Conservation (phyloP, 2,797 vertebrate genomes). For the Lithobates sylvaticus region DNA sequence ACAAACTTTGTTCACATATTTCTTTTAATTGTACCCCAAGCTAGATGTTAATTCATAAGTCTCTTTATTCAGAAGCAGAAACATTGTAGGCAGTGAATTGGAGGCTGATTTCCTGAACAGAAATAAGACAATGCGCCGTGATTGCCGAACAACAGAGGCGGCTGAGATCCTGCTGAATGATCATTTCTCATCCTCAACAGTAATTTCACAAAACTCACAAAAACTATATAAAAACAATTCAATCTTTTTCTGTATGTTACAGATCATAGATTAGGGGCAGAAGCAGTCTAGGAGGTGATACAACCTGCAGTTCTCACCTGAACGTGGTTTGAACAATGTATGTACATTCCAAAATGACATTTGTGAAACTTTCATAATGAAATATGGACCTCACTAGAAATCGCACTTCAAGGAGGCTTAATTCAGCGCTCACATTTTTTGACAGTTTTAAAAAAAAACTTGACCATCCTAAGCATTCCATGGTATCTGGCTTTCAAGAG, state of each 20-base stretch:
- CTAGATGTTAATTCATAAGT: constrained; percentile 31
- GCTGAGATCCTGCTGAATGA: constrained; percentile 43
- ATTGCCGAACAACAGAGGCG: constrained; percentile 38
- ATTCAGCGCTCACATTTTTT: too few species aligned
- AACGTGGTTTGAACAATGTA: background rate
- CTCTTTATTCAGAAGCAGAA: constrained; percentile 33
- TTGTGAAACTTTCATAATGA: too few species aligned
- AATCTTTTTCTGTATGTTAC: background rate
- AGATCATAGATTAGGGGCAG: background rate
- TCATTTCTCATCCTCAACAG: constrained; percentile 40
- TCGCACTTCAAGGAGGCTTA: too few species aligned
- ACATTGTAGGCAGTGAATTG: constrained; percentile 49
- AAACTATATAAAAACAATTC: constrained; percentile 18
- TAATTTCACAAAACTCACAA: constrained; percentile 5
- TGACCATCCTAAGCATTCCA: too few species aligned
- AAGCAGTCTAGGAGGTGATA: background rate
- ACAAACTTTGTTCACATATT: constrained; percentile 6
- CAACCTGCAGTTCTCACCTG: background rate
- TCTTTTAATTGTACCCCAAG: constrained; percentile 40
- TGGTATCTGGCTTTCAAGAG: too few species aligned
- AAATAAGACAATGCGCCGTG: constrained; percentile 41
- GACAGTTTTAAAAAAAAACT: too few species aligned
- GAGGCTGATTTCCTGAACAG: constrained; percentile 46
- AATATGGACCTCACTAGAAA: too few species aligned
- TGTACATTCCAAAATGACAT: too few species aligned